phyloP scores from a whole-genome alignment of 2,113 vertebrate genomes.

The Notothenia rossii region DNA sequence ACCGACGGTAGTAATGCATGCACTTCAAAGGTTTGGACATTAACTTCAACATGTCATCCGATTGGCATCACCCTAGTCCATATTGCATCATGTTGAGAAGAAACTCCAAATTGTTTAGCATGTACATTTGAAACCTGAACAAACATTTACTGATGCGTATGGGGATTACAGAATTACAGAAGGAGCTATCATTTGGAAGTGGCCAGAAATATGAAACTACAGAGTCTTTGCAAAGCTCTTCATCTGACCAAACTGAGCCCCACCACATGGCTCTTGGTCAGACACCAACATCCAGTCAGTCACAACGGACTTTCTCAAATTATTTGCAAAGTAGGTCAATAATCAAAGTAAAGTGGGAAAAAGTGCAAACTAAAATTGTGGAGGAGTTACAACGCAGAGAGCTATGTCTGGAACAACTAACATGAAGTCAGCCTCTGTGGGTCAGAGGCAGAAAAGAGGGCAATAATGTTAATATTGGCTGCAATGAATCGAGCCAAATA shows the following conservation, averaged over 20 bases:
- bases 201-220: background rate
- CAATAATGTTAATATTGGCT: background rate
- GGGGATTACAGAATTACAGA: constrained; percentile 7
- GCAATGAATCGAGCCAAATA: constrained; percentile 2
- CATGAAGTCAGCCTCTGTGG: background rate
- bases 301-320: background rate
- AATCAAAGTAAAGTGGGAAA: background rate
- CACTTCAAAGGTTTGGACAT: background rate
- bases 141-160: constrained; percentile 15
- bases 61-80: background rate
- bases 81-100: background rate
- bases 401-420: background rate
- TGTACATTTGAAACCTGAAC: background rate
- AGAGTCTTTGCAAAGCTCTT: background rate
- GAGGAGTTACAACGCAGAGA: background rate
- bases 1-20: background rate
- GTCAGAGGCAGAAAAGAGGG: background rate
- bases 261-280: background rate
- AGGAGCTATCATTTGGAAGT: constrained; percentile 4
- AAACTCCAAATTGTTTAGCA: background rate
- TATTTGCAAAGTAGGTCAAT: background rate
- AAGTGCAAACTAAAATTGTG: background rate
- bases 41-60: background rate
- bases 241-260: constrained; percentile 14
- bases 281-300: background rate